Base-by-base conservation (phyloP, 2,797 vertebrate species). In the Protonibea diacanthus region DNA sequence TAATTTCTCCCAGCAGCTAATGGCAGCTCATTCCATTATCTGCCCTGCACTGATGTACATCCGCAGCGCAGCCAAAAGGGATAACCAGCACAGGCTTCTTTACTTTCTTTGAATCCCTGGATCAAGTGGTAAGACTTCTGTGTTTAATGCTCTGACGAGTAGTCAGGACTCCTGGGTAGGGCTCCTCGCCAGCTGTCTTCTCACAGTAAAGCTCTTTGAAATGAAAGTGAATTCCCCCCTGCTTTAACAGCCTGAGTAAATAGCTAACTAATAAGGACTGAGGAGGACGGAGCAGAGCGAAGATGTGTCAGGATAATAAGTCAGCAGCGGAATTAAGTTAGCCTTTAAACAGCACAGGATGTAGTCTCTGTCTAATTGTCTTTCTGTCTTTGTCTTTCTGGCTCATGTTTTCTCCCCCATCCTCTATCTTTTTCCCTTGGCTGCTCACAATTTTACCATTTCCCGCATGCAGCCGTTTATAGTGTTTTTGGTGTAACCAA, bases 61-160 rank as follows among this genome's bases (percentile, higher is more conserved):
- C 73, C 69, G 61, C 80, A 66, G 63, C 77, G 70, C 77, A 83
- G 86, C 71, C 82, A 57, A 67, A 79, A 86, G 80, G 83, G 83
- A 91, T 86, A 66, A 86, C 66, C 76, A 74, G 63, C 71, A 56
- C 49, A 72, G 80, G 60, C 75, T 76, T 60, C 78, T 83, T 88
- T 84, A 89, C 91, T 92, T 90, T 40, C 81, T 78, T 79, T 82
- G 75, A 86, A 86, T 91, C 83, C 86, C 81, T 38, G 86, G 89
- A 91, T 92, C 86, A 84, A 90, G 89, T 81, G 72, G 73, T 86
- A 87, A 86, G 81, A 83, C 89, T 83, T 80, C 59, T 76, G 73
- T 88, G 78, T 88, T 91, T 84, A 81, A 85, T 80, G 75, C 77
- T 87, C 53, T 1, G 20, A 80, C 42, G 80, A 84, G 78, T 86